Evolutionary conservation across 2,888 invertebrate species (phyloP).

Genomic region (Hymenopus coronatus): DNA sequence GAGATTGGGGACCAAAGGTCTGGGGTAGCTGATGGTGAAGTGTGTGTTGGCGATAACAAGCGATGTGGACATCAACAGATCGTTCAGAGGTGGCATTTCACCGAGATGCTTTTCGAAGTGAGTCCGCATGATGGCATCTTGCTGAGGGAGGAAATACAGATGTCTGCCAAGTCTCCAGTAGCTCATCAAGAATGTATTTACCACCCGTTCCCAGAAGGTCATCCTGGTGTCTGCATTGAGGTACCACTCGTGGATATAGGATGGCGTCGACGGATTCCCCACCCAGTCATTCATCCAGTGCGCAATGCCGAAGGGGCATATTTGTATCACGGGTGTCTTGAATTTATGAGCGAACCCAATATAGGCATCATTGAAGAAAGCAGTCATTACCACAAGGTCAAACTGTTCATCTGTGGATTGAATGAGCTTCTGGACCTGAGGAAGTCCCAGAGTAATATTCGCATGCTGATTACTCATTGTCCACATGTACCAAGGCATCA

Average conservation of each 20-base stretch:
- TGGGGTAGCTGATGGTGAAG: constrained; percentile 35
- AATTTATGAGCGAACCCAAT: constrained; percentile 51
- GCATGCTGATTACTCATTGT: not conserved
- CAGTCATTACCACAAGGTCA: constrained; percentile 52
- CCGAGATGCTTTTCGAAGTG: constrained; percentile 27
- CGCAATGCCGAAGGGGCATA: constrained; percentile 49
- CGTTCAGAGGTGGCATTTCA: constrained; percentile 27
- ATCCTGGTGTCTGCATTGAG: constrained; percentile 47
- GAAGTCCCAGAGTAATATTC: not conserved
- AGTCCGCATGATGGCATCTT: constrained; percentile 10
- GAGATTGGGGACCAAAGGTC: constrained; percentile 38
- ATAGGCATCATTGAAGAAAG: constrained; percentile 52
- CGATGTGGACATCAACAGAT: constrained; percentile 35
- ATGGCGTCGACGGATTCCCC: constrained; percentile 50
- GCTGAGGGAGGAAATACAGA: not conserved
- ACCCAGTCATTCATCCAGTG: constrained; percentile 50
- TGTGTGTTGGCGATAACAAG: constrained; percentile 39
- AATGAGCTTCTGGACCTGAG: constrained; percentile 27
- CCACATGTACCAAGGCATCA: not conserved
- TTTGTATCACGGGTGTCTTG: constrained; percentile 44
- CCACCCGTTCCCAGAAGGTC: constrained; percentile 53
- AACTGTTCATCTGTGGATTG: constrained; percentile 42
- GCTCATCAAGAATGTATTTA: constrained; percentile 46
- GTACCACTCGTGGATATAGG: constrained; percentile 51
- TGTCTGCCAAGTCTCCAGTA: not conserved